Percentiles rank a stretch among this genome's conserved stretches.
These are phyloP conservation scores for Atractosteus spatula DNA, from an alignment of 2,113 vertebrate species.

Conservation along the genomic window DNA sequence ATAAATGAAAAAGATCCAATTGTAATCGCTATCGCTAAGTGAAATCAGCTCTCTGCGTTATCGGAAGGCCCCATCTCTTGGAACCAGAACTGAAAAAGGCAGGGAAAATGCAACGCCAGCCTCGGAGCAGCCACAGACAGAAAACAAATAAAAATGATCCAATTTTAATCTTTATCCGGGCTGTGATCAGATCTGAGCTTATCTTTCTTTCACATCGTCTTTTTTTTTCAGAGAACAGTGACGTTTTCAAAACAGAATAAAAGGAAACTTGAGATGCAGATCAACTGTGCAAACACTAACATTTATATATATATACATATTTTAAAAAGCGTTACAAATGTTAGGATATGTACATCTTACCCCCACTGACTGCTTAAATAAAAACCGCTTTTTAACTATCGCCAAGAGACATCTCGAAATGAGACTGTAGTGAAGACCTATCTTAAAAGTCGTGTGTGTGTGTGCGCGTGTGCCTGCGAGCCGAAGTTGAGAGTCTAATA, in stretches of 20 bases:
- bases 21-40: slow-evolving; percentile 58
- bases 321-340: background rate
- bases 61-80: slow-evolving; percentile 66
- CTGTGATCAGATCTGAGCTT: slow-evolving; percentile 69
- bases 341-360: background rate
- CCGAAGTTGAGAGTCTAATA: background rate
- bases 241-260: slow-evolving; percentile 71
- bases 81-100: slow-evolving; percentile 66
- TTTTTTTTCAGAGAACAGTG: slow-evolving; percentile 64
- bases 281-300: slow-evolving; percentile 44
- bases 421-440: no score
- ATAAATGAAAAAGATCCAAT: slow-evolving; percentile 63
- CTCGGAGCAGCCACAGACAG: slow-evolving; percentile 59
- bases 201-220: slow-evolving; percentile 67
- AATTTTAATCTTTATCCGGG: slow-evolving; percentile 70
- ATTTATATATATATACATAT: background rate
- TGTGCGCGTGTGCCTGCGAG: no score
- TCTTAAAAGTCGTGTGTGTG: no score
- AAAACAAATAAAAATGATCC: slow-evolving; percentile 74
- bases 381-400: no score
- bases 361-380: no score
- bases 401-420: no score
- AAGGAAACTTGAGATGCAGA: slow-evolving; percentile 61
- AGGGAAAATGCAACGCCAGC: slow-evolving; percentile 48
- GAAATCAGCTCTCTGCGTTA: slow-evolving; percentile 61